Evolutionary conservation across 92 coral and sea anemone genomes (phyloP).

Genomic region (Muricea muricata): DNA sequence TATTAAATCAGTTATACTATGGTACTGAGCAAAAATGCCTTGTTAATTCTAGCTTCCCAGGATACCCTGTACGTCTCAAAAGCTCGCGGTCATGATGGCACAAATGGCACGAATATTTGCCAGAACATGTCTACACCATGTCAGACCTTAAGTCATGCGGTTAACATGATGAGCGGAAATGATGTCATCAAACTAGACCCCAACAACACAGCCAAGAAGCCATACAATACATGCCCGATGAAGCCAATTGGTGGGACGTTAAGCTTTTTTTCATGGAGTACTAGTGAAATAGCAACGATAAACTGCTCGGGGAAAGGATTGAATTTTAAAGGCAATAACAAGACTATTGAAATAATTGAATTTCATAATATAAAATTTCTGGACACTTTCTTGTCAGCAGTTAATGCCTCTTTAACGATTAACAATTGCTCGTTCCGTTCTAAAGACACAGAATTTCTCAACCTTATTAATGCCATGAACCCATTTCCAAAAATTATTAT

Average conservation of each 20-base stretch:
- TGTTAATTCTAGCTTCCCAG: neutral
- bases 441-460: neutral
- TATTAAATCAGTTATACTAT: too few relatives aligned
- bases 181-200: slow-evolving; percentile 16
- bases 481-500: neutral
- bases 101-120: neutral
- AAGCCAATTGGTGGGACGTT: neutral
- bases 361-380: neutral
- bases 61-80: neutral
- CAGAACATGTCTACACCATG: neutral
- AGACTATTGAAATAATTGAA: neutral
- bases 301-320: neutral
- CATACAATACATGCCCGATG: neutral
- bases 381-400: neutral
- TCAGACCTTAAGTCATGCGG: neutral
- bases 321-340: neutral
- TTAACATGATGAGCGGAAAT: neutral
- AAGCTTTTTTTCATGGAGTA: neutral
- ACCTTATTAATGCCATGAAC: neutral
- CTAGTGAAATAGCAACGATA: neutral
- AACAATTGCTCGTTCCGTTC: neutral
- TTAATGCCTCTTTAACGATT: neutral
- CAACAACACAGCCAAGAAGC: neutral
- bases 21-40: too few relatives aligned
- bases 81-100: slow-evolving; percentile 5